A percentile compares a stretch with the other conserved stretches of the same genome.
These are phyloP conservation scores for Drosophila repletoides DNA, from an alignment of 1,140 invertebrate genomes.

Conservation along the genomic window DNA sequence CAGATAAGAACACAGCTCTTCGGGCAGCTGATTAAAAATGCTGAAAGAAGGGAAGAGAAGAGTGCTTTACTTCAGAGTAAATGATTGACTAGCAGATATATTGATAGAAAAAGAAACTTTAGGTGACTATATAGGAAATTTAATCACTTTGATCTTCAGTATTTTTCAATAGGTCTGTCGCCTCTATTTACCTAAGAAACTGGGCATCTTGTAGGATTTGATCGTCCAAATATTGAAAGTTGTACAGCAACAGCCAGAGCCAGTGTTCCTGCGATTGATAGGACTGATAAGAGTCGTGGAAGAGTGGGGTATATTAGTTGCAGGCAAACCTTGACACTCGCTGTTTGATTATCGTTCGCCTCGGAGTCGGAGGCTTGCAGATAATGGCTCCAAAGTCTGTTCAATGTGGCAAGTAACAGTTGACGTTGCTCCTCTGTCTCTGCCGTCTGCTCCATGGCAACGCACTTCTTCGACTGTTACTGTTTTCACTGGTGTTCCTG, in stretches of 20 bases:
- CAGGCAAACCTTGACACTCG: conserved; percentile 73
- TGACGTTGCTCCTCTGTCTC: conserved; percentile 40
- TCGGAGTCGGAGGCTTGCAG: conserved; percentile 52
- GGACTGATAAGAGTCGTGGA: conserved; percentile 36
- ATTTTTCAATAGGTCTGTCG: too few relatives aligned
- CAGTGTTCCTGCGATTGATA: conserved; percentile 63
- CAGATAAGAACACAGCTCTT: conserved; percentile 70
- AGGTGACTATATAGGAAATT: background rate
- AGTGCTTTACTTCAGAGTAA: background rate
- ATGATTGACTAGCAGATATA: too few relatives aligned
- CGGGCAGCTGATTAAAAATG: conserved; percentile 71
- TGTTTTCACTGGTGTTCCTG: background rate
- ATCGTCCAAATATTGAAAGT: conserved; percentile 69
- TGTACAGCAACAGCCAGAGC: conserved; percentile 69
- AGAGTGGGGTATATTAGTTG: conserved; percentile 15
- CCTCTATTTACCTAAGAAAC: conserved; percentile 51
- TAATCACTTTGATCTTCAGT: background rate
- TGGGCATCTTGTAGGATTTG: conserved; percentile 45
- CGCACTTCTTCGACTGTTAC: background rate
- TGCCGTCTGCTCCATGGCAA: conserved; percentile 41
- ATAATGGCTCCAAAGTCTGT: conserved; percentile 72
- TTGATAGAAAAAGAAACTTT: background rate
- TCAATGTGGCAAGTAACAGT: conserved; percentile 60
- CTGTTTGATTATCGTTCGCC: conserved; percentile 43
- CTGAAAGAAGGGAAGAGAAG: conserved; percentile 30